phyloP scores from a whole-genome alignment of 37 sponge, comb jelly and placozoan species.

The Crambe crambe region DNA sequence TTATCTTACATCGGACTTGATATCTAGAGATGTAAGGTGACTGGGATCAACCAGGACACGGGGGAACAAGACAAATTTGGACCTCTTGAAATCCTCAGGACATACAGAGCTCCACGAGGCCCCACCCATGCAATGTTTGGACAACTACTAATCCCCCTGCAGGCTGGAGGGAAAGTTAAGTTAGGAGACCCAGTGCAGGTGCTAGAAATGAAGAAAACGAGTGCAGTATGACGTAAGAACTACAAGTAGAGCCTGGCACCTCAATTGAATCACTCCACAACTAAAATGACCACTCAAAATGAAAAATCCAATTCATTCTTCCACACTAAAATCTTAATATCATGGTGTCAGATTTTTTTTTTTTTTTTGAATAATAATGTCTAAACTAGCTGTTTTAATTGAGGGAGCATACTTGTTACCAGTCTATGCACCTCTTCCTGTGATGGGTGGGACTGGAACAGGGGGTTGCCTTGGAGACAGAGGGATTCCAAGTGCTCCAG shows the following conservation, averaged over 20 bases:
- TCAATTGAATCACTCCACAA: too few species aligned
- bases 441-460: not conserved
- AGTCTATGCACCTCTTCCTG: not conserved
- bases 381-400: not conserved
- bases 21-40: conserved; percentile 83
- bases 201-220: conserved; percentile 48
- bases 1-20: too few species aligned
- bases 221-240: too few species aligned
- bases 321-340: not conserved
- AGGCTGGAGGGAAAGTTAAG: conserved; percentile 34
- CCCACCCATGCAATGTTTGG: conserved; percentile 79
- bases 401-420: not conserved
- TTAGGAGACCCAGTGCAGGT: conserved; percentile 78
- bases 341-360: not conserved
- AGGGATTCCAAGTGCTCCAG: not conserved
- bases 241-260: too few species aligned
- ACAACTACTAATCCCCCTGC: conserved; percentile 54
- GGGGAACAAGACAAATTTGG: conserved; percentile 72
- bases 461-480: not conserved
- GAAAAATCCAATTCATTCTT: not conserved
- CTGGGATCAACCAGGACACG: conserved; percentile 70
- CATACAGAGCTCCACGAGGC: conserved; percentile 78
- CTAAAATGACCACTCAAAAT: too few species aligned
- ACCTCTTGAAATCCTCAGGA: conserved; percentile 77
- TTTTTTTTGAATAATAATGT: too few species aligned